Percentiles rank a stretch among this genome's conserved stretches.
phyloP scores from a whole-genome alignment of 2,113 vertebrate genomes.

The Jacana jacana region DNA sequence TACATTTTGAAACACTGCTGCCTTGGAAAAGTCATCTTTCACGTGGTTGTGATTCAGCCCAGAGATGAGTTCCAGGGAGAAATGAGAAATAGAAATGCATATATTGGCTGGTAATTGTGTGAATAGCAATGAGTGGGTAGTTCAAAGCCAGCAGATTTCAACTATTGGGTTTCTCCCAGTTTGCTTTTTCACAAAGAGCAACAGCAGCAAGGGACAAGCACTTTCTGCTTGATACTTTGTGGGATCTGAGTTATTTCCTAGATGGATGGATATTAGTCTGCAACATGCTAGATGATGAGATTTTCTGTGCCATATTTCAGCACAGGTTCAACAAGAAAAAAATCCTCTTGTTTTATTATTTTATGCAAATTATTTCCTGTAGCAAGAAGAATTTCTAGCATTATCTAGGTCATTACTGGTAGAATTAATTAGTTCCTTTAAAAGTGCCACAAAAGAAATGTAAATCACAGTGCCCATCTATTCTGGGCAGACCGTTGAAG shows the following conservation, averaged over 20 bases:
- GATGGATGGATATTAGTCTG: not conserved
- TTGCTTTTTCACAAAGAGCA: conserved; percentile 6
- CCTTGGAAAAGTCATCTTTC: conserved; percentile 44
- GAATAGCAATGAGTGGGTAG: conserved; percentile 31
- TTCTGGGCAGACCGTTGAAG: not conserved
- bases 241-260: not conserved
- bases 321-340: not conserved
- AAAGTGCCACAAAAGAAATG: conserved; percentile 1
- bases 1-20: conserved; percentile 28
- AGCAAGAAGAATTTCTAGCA: conserved; percentile 1
- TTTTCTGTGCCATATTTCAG: not conserved
- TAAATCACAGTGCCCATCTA: not conserved
- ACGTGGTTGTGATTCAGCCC: conserved; percentile 35
- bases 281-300: not conserved
- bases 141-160: conserved; percentile 39
- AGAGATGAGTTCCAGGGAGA: conserved; percentile 33
- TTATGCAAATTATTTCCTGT: conserved; percentile 11
- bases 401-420: conserved; percentile 8
- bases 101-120: conserved; percentile 28
- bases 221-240: not conserved
- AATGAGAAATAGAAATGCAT: conserved; percentile 34
- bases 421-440: conserved; percentile 3
- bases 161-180: not conserved
- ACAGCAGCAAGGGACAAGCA: not conserved
- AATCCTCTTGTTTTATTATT: not conserved